phyloP scores from a whole-genome alignment of 2,797 vertebrate genomes.

The Semaprochilodus insignis region DNA sequence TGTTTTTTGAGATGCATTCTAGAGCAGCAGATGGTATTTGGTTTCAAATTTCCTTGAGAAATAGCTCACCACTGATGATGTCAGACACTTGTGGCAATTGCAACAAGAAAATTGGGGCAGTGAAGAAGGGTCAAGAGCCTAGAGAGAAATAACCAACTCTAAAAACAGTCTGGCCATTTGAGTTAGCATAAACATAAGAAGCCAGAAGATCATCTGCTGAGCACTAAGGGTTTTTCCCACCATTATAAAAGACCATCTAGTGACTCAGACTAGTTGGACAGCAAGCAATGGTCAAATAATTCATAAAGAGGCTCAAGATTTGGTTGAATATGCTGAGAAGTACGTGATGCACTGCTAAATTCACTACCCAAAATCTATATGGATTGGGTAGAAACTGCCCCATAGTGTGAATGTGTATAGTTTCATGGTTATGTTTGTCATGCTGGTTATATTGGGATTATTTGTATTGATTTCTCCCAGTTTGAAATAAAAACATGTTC shows the following conservation, averaged over 20 bases:
- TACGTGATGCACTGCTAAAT: not conserved
- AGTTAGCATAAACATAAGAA: constrained; percentile 44
- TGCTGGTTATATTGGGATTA: too few species aligned
- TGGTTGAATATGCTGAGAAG: not conserved
- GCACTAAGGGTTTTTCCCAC: not conserved
- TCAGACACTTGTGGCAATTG: constrained; percentile 29
- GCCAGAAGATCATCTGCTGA: constrained; percentile 27
- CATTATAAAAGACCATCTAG: constrained; percentile 25
- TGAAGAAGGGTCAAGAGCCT: constrained; percentile 31
- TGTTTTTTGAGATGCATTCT: constrained; percentile 14
- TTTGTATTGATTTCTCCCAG: too few species aligned
- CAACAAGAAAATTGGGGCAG: not conserved
- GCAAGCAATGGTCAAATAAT: not conserved
- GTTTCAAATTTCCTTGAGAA: constrained; percentile 32
- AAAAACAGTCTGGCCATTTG: constrained; percentile 21
- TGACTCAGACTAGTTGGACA: constrained; percentile 18
- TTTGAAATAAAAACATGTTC: too few species aligned
- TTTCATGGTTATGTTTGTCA: too few species aligned
- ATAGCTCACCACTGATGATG: not conserved
- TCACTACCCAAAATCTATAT: not conserved
- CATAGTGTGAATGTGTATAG: too few species aligned
- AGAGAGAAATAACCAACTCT: constrained; percentile 35
- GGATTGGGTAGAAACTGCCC: not conserved
- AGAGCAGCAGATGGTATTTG: constrained; percentile 36
- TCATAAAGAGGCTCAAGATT: not conserved